phyloP scores from a whole-genome alignment of 2,113 vertebrate species.

The Alces alces region DNA sequence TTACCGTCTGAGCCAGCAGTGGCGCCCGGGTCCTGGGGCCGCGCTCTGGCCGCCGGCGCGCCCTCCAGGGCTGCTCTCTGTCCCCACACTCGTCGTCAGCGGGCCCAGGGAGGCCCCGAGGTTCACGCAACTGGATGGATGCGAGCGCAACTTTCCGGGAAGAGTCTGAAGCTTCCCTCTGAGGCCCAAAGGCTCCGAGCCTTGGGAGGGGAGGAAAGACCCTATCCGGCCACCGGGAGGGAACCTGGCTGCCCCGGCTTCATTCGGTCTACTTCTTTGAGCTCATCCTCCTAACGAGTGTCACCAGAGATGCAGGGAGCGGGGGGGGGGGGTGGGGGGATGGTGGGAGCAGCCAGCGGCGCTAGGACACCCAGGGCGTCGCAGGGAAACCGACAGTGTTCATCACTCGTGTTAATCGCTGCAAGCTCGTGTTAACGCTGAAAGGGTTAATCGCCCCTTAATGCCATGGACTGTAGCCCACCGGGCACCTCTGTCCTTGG shows the following conservation, averaged over 20 bases:
- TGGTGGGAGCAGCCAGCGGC: too few species aligned
- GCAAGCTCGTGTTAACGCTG: not conserved
- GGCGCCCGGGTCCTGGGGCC: not conserved
- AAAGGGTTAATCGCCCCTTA: not conserved
- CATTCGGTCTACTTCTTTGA: too few species aligned
- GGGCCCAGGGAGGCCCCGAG: too few species aligned
- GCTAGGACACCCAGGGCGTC: not conserved
- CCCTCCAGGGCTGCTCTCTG: not conserved
- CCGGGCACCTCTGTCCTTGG: not conserved
- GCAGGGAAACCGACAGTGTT: not conserved
- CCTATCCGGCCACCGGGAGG: fast-evolving
- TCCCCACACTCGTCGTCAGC: not conserved
- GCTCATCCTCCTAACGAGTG: not conserved
- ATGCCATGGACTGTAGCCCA: not conserved
- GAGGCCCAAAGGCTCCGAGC: not conserved
- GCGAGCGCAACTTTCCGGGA: not conserved
- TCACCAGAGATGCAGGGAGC: not conserved
- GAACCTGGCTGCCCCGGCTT: too few species aligned
- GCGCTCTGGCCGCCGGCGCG: not conserved
- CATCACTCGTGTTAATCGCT: not conserved
- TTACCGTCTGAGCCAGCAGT: not conserved
- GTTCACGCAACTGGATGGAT: not conserved
- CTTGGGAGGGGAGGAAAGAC: not conserved
- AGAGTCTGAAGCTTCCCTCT: not conserved
- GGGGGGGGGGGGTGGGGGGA: too few species aligned